Evolutionary conservation across 2,113 vertebrate species (phyloP), one percentile per base, ranked within the genome.

Genomic region (Pelmatolapia mariae): DNA sequence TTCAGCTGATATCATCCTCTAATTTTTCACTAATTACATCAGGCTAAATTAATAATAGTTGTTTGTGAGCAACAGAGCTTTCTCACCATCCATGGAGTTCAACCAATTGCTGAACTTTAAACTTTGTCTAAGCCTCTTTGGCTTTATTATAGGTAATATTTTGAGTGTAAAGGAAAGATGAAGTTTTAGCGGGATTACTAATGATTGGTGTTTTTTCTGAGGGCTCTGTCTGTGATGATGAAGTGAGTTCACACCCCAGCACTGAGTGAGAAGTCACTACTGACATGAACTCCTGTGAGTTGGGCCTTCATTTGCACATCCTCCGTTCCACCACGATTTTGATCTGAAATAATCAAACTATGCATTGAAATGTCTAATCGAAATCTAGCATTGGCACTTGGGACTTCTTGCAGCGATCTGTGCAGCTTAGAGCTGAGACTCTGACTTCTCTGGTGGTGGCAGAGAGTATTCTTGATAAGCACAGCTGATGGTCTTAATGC

Each of bases 381-480:
- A 5, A 85, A 45, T 73, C 54, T 10, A 13, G 45, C 13, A 5
- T 15, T 31, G 66, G n/a, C 45, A 7, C 53, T 8, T 8, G 2
- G 15, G 11, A 1, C 36, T 82, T 10, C 38, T 81, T 13, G 53
- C 52, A 54, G 63, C 1, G 24, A 71, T 50, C 82, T 61, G 59
- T 45, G 87, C 57, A 84, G 81, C 66, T 50, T 4, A 8, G 81
- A 11, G 81, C 71, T 53, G 10, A 18, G 2, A 45, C 66, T 29
- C 87, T 81, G 36, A 33, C 47, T 61, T 29, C 86, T 84, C 33
- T 76, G 66, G 43, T 50, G 59, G 80, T 3, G 24, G 87, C 53
- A 29, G 66, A 88, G 82, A 87, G 86, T 85, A 9, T 88, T 86
- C 86, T 86, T 71, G 53, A 85, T 88, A 90, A 92, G 92, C 88